phyloP scores from a whole-genome alignment of 2,797 vertebrate species.

The Lithobates pipiens region DNA sequence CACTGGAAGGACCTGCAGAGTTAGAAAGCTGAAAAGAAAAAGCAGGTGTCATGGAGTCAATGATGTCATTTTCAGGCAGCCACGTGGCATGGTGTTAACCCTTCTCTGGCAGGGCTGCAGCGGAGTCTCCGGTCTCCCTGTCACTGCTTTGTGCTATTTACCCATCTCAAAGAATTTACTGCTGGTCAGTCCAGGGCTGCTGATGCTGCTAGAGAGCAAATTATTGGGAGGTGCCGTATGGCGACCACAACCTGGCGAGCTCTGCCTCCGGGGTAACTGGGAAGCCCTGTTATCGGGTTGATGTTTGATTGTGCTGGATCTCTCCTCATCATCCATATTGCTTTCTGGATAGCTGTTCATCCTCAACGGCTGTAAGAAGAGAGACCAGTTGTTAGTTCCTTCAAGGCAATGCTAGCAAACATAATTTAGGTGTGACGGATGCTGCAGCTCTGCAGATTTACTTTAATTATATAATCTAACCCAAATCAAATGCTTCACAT shows the following conservation, averaged over 20 bases:
- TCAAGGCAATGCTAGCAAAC: background rate
- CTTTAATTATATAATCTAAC: no score
- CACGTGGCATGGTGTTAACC: background rate
- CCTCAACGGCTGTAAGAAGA: slow-evolving; percentile 77
- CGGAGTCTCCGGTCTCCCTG: slow-evolving; percentile 32
- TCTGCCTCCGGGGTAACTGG: slow-evolving; percentile 83
- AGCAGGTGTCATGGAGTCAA: slow-evolving; percentile 2
- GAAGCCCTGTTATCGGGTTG: slow-evolving; percentile 83
- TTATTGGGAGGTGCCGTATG: slow-evolving; percentile 73
- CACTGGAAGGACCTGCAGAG: slow-evolving; percentile 4
- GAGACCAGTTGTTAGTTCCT: background rate
- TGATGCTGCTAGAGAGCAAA: slow-evolving; percentile 84
- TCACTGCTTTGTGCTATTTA: slow-evolving; percentile 61
- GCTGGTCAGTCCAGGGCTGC: slow-evolving; percentile 83
- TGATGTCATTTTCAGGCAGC: slow-evolving; percentile 9
- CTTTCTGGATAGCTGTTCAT: slow-evolving; percentile 87
- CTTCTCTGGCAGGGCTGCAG: slow-evolving; percentile 19
- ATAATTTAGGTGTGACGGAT: no score
- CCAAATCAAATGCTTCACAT: no score
- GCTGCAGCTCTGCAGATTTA: no score
- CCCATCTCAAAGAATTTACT: slow-evolving; percentile 73
- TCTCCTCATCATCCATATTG: slow-evolving; percentile 82
- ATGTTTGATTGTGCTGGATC: slow-evolving; percentile 86
- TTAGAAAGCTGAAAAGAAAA: slow-evolving; percentile 5
- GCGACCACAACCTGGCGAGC: slow-evolving; percentile 83